phyloP scores from a whole-genome alignment of 2,113 vertebrate genomes.

The Arenaria interpres region DNA sequence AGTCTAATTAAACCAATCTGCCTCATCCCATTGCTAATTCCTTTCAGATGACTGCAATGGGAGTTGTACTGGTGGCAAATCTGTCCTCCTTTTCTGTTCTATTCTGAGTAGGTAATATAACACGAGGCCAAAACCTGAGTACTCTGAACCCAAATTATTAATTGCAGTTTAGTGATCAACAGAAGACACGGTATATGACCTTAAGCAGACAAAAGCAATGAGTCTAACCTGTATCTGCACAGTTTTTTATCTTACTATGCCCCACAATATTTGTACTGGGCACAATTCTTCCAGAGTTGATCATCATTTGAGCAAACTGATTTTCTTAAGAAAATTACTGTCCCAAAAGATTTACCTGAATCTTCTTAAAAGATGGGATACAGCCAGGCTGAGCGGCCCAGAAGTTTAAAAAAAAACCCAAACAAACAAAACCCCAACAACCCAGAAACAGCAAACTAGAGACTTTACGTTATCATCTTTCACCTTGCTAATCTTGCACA shows the following conservation, averaged over 20 bases:
- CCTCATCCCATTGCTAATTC: constrained; percentile 17
- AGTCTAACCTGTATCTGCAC: background rate
- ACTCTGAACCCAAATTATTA: background rate
- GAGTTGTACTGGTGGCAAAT: background rate
- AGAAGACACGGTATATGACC: background rate
- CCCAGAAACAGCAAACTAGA: background rate
- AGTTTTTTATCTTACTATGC: background rate
- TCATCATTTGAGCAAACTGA: background rate
- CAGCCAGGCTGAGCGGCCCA: background rate
- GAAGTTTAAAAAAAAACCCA: background rate
- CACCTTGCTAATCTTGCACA: background rate
- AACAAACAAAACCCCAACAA: background rate
- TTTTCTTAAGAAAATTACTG: background rate
- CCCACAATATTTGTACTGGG: background rate
- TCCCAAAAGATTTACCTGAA: background rate
- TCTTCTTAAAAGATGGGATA: background rate
- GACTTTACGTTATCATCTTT: background rate
- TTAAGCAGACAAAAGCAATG: background rate
- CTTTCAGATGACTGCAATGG: constrained; percentile 22
- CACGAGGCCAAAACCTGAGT: background rate
- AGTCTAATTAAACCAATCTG: constrained; percentile 28
- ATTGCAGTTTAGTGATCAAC: background rate
- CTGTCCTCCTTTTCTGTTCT: constrained; percentile 17
- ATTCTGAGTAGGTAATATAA: constrained; percentile 8
- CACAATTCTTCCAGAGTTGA: background rate